These are phyloP conservation scores for Criorhina ranunculi DNA, from an alignment of 2,888 invertebrate species.

Conservation along the genomic window DNA sequence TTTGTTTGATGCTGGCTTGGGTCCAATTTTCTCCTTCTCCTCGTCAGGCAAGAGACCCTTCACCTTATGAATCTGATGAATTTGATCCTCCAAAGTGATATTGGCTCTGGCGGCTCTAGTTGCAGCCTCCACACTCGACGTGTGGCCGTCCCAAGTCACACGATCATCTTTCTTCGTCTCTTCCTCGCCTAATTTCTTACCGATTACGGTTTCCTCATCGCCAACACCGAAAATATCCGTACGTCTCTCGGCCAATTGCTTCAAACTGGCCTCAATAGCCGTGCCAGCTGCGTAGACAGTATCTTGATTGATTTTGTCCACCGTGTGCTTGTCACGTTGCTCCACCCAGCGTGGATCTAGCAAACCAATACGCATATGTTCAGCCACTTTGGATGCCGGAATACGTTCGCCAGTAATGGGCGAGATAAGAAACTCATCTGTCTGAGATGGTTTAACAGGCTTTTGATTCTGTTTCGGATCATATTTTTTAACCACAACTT, in stretches of 20 bases:
- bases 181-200: constrained; percentile 98
- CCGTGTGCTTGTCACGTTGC: constrained; percentile 96
- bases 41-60: constrained; percentile 97
- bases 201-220: constrained; percentile 99
- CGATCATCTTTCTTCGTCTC: constrained; percentile 94
- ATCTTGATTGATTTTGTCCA: constrained; percentile 96
- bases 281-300: constrained; percentile 87
- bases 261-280: constrained; percentile 98
- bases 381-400: constrained; percentile 97
- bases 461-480: constrained; percentile 94
- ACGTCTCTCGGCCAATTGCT: constrained; percentile 98
- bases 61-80: constrained; percentile 97
- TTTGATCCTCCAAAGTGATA: constrained; percentile 98
- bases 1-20: constrained; percentile 88
- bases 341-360: constrained; percentile 99
- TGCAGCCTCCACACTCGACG: constrained; percentile 97
- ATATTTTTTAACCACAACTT: constrained; percentile 98
- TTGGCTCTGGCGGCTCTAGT: constrained; percentile 97
- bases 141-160: constrained; percentile 99
- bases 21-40: constrained; percentile 98
- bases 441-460: constrained; percentile 87
- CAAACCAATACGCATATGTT: constrained; percentile 98
- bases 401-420: constrained; percentile 99
- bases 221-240: constrained; percentile 99
- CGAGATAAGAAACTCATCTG: constrained; percentile 97